Conservation (phyloP, 2,113 vertebrate species). For the Cardinalis cardinalis region DNA sequence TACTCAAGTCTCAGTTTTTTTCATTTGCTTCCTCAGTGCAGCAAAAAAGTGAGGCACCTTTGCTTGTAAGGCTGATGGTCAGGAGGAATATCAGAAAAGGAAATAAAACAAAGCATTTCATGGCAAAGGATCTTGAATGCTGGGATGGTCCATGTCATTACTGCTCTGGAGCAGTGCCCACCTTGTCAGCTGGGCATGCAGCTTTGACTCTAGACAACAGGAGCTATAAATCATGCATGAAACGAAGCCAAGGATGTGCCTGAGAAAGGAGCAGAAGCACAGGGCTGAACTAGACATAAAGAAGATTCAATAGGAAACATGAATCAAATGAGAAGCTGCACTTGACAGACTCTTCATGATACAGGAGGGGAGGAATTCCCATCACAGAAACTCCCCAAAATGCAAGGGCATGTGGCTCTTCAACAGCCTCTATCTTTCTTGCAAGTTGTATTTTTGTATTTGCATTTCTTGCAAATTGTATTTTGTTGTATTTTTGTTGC, state of each 20-base stretch:
- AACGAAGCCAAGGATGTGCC: background rate
- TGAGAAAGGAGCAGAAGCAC: background rate
- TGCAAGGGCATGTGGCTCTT: rapidly evolving
- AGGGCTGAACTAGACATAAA: background rate
- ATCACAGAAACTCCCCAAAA: background rate
- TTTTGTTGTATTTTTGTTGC: background rate
- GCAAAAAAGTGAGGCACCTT: background rate
- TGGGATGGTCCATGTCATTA: background rate
- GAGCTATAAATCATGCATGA: background rate
- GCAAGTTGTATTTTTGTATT: background rate
- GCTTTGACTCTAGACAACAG: background rate
- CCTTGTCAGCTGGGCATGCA: background rate
- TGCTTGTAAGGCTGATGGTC: background rate
- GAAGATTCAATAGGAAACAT: background rate
- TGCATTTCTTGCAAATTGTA: background rate
- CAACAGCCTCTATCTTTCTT: background rate
- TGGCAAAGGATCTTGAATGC: background rate
- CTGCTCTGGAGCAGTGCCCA: background rate
- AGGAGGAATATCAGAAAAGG: background rate
- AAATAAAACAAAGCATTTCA: background rate
- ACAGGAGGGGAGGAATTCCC: background rate
- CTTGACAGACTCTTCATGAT: background rate
- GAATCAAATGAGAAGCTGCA: background rate
- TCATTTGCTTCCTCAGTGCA: background rate
- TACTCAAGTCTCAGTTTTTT: background rate